phyloP scores from a whole-genome alignment of 2,888 invertebrate genomes.

The Tuta absoluta region DNA sequence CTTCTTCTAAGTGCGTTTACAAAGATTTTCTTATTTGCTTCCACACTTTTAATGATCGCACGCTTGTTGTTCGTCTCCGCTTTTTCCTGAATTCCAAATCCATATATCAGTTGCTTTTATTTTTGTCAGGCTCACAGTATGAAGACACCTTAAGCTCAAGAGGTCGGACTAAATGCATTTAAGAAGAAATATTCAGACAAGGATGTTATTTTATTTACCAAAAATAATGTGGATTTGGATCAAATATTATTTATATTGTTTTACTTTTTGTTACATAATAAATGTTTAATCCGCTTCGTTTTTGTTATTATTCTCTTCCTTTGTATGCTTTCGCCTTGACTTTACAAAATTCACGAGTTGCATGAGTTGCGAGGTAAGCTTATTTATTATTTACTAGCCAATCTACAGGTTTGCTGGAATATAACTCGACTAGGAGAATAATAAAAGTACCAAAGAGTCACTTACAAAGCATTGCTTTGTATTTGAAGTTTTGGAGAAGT shows the following conservation, averaged over 20 bases:
- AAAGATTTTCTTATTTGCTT: background rate
- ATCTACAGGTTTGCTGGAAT: constrained; percentile 10
- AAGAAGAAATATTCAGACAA: constrained; percentile 56
- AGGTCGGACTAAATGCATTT: constrained; percentile 64
- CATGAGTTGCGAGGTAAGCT: constrained; percentile 41
- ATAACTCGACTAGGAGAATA: background rate
- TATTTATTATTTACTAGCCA: constrained; percentile 28
- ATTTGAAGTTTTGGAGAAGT: too few species aligned
- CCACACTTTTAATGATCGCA: constrained; percentile 7
- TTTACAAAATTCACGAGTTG: constrained; percentile 31
- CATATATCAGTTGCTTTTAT: constrained; percentile 67
- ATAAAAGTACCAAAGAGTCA: too few species aligned
- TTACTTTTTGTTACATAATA: constrained; percentile 58
- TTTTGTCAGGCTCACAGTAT: constrained; percentile 77
- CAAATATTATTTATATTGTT: constrained; percentile 37
- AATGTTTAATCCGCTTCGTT: constrained; percentile 58
- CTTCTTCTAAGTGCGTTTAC: too few species aligned
- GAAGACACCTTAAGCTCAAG: constrained; percentile 60
- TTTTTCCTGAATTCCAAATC: constrained; percentile 59
- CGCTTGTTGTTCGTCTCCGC: constrained; percentile 2
- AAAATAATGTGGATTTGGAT: constrained; percentile 68
- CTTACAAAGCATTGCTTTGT: too few species aligned
- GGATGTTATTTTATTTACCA: constrained; percentile 35
- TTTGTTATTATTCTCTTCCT: constrained; percentile 46
- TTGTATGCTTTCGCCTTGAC: constrained; percentile 32